These are phyloP conservation scores for Haliclona indistincta DNA, from an alignment of 37 sponge, comb jelly and placozoan species.

Conservation along the genomic window DNA sequence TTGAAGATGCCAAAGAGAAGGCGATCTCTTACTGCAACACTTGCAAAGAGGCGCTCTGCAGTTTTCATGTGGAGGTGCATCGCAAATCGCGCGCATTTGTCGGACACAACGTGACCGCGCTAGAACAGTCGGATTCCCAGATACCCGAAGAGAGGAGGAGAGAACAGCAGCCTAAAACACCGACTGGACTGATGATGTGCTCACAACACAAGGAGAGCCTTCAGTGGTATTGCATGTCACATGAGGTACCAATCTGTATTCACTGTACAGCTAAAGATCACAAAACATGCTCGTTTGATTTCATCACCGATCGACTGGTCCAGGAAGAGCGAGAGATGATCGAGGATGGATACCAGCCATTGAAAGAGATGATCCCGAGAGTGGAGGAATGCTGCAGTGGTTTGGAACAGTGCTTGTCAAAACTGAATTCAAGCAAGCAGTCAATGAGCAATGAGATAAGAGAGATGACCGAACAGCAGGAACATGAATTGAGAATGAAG, in stretches of 20 bases:
- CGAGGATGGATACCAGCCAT: background rate
- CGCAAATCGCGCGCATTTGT: too few relatives aligned
- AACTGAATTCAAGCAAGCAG: constrained; percentile 9
- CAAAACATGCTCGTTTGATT: constrained; percentile 32
- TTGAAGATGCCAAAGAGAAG: too few relatives aligned
- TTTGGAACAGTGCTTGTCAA: background rate
- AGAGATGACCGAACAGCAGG: constrained; percentile 6
- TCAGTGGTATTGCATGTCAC: constrained; percentile 41
- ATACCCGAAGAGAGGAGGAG: too few relatives aligned
- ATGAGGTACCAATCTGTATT: constrained; percentile 37
- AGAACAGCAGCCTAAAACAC: too few relatives aligned
- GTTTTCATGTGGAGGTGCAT: too few relatives aligned
- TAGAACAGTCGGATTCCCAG: too few relatives aligned
- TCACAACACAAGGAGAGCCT: constrained; percentile 3
- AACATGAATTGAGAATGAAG: background rate
- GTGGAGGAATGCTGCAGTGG: constrained; percentile 6
- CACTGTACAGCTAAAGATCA: constrained; percentile 53
- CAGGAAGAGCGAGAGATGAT: constrained; percentile 19
- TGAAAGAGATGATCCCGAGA: background rate
- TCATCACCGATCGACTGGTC: constrained; percentile 17
- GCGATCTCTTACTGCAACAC: too few relatives aligned
- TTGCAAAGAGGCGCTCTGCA: too few relatives aligned
- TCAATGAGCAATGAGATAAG: background rate
- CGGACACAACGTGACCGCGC: too few relatives aligned
- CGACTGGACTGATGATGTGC: too few relatives aligned